A percentile compares a stretch with the other conserved stretches of the same genome.
Evolutionary conservation across 2,113 vertebrate genomes (phyloP).

Genomic region (Eidolon helvum): DNA sequence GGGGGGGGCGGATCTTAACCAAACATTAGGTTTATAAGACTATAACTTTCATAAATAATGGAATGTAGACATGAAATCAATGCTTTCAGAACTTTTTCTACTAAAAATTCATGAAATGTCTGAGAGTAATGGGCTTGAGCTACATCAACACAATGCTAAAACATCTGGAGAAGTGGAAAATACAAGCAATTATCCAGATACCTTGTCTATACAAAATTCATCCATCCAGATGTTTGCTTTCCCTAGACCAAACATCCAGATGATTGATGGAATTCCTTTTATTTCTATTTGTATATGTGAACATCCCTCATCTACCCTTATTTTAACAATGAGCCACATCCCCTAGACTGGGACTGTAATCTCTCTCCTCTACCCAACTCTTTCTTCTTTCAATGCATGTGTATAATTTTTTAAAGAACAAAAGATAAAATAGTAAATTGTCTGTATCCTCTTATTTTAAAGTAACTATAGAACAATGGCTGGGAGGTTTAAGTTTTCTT

Average conservation of each 20-base stretch:
- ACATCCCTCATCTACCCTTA: not conserved
- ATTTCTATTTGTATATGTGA: not conserved
- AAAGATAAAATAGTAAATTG: slow-evolving; percentile 9
- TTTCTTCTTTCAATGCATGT: not conserved
- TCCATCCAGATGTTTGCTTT: not conserved
- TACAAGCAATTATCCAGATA: not conserved
- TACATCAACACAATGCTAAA: slow-evolving; percentile 5
- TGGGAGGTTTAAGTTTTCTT: slow-evolving; percentile 35
- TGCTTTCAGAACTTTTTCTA: slow-evolving; percentile 37
- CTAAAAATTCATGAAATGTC: slow-evolving; percentile 41
- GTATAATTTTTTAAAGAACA: not conserved
- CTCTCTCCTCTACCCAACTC: not conserved
- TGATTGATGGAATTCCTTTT: not conserved
- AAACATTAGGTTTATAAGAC: slow-evolving; percentile 13
- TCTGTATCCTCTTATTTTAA: slow-evolving; percentile 36
- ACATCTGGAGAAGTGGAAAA: slow-evolving; percentile 36
- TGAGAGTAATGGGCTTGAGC: slow-evolving; percentile 20
- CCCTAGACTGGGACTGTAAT: not conserved
- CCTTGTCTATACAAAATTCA: slow-evolving; percentile 27
- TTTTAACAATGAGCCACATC: not conserved
- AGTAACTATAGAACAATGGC: slow-evolving; percentile 17
- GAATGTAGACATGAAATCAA: slow-evolving; percentile 36
- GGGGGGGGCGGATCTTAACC: not conserved
- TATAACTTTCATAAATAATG: slow-evolving; percentile 25
- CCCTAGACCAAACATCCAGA: not conserved